Evolutionary conservation across 2,888 invertebrate genomes (phyloP).

Genomic region (Vesta saturnalis): DNA sequence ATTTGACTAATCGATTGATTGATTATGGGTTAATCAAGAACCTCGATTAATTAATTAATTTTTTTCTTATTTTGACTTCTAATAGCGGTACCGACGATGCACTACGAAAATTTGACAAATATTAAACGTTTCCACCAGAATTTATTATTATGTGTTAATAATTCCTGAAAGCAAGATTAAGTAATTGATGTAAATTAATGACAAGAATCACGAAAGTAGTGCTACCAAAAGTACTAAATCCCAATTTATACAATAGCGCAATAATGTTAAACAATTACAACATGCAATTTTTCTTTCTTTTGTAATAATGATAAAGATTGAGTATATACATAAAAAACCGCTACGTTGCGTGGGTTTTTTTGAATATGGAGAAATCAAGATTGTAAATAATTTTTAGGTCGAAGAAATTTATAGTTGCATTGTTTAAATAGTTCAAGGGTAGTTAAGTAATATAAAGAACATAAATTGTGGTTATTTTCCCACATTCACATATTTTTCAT

Average conservation of each 20-base stretch:
- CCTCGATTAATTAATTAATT: too few relatives aligned
- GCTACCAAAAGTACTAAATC: not conserved
- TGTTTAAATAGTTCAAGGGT: conserved; percentile 17
- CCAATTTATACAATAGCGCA: not conserved
- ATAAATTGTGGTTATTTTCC: not conserved
- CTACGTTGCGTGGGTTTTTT: conserved; percentile 26
- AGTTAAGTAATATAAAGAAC: not conserved
- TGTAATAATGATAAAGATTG: not conserved
- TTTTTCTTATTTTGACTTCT: too few relatives aligned
- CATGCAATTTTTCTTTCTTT: not conserved
- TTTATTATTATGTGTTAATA: too few relatives aligned
- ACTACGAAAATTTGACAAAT: too few relatives aligned
- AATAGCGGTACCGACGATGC: too few relatives aligned
- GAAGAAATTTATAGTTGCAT: conserved; percentile 24
- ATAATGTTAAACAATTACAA: not conserved
- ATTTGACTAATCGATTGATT: too few relatives aligned
- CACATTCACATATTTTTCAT: not conserved
- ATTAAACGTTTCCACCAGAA: too few relatives aligned
- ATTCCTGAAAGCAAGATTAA: too few relatives aligned
- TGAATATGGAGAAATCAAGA: conserved; percentile 27
- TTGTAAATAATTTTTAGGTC: conserved; percentile 26
- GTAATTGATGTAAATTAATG: too few relatives aligned
- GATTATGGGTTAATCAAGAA: too few relatives aligned
- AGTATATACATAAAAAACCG: not conserved
- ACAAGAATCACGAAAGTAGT: not conserved